phyloP scores from a whole-genome alignment of 2,797 vertebrate species.

The Gadopsis bispinosus region DNA sequence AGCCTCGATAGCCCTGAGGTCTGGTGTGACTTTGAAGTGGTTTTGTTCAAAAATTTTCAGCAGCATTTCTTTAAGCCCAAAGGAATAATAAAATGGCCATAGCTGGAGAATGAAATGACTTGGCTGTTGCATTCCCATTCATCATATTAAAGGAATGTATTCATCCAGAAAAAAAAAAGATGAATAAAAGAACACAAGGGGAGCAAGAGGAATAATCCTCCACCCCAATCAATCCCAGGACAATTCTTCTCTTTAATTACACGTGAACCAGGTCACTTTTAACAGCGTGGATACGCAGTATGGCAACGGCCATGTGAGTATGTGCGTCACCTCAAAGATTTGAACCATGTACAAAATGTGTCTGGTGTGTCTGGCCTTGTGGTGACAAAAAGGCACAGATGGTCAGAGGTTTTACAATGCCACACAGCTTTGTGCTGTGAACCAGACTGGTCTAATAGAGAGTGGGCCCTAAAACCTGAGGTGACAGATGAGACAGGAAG shows the following conservation, averaged over 20 bases:
- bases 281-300: conserved; percentile 31
- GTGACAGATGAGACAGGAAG: conserved; percentile 77
- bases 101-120: conserved; percentile 66
- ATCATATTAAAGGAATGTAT: conserved; percentile 77
- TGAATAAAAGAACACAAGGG: conserved; percentile 66
- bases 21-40: conserved; percentile 63
- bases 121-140: conserved; percentile 71
- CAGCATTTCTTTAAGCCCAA: conserved; percentile 53
- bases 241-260: conserved; percentile 73
- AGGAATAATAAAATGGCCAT: conserved; percentile 68
- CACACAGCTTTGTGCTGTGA: conserved; percentile 59
- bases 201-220: conserved; percentile 72
- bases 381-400: conserved; percentile 72
- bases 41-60: conserved; percentile 54
- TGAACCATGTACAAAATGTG: conserved; percentile 33
- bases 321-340: conserved; percentile 25
- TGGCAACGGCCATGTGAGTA: conserved; percentile 26
- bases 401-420: conserved; percentile 70
- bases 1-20: conserved; percentile 54
- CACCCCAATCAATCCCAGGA: conserved; percentile 57
- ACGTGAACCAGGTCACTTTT: conserved; percentile 58
- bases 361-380: conserved; percentile 40
- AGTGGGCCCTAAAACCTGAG: conserved; percentile 67
- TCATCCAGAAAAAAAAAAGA: conserved; percentile 68
- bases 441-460: conserved; percentile 51